Base-by-base conservation (phyloP, 2,888 invertebrate species). In the Phaonia tiefii region DNA sequence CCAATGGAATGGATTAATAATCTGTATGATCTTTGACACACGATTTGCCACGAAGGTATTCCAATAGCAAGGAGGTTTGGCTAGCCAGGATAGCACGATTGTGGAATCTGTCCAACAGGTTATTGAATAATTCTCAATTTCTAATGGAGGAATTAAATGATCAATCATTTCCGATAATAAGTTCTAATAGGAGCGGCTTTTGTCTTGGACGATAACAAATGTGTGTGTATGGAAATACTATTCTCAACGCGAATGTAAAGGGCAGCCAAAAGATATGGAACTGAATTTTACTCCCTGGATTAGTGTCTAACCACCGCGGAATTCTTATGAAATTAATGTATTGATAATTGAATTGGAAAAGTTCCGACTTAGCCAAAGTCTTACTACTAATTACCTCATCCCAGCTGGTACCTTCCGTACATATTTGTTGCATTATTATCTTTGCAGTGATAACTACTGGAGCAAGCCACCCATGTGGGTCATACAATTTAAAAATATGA, bases 401-500 rank as follows among this genome's bases (percentile, higher is more conserved):
- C 82, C 82, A 83, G 1, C 60, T 69, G 2, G 74, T 75, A 0
- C 42, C 69, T 58, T 80, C 74, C 1, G 42, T 22, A 79, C 77
- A 83, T 22, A 84, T n/a, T n/a, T n/a, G n/a, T n/a, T n/a, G n/a
- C n/a, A n/a, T n/a, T n/a, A n/a, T n/a, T n/a, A n/a, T n/a, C n/a
- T n/a, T n/a, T n/a, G n/a, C n/a, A n/a, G n/a, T n/a, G n/a, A n/a
- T n/a, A n/a, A n/a, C n/a, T n/a, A n/a, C n/a, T n/a, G n/a, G n/a
- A n/a, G n/a, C n/a, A n/a, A n/a, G n/a, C n/a, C n/a, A n/a, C n/a
- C n/a, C n/a, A n/a, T n/a, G n/a, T n/a, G n/a, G n/a, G n/a, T n/a
- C n/a, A n/a, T n/a, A n/a, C n/a, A n/a, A n/a, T n/a, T n/a, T n/a
- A n/a, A n/a, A n/a, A n/a, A n/a, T n/a, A n/a, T n/a, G n/a, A n/a